Percentiles rank a stretch among this genome's conserved stretches.
These are phyloP conservation scores for Lochmaea crataegi DNA, from an alignment of 2,888 invertebrate species.

Conservation along the genomic window DNA sequence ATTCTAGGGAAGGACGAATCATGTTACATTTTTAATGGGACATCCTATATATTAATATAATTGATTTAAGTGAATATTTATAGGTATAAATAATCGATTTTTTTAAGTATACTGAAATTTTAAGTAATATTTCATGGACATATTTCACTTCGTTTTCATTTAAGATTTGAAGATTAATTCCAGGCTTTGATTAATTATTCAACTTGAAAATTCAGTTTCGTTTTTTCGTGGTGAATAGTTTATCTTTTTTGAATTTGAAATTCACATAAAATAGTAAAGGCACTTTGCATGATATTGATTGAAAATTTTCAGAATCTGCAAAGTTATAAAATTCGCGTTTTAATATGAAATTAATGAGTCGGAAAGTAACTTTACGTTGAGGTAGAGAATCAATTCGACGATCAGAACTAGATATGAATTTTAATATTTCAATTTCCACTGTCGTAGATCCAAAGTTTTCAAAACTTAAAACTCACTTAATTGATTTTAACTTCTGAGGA, in stretches of 20 bases:
- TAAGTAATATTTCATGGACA: too few relatives aligned
- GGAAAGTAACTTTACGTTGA: conserved; percentile 22
- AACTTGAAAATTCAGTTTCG: background rate
- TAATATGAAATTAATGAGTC: conserved; percentile 28
- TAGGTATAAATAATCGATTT: too few relatives aligned
- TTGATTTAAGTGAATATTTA: too few relatives aligned
- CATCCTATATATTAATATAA: too few relatives aligned
- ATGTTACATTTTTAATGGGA: too few relatives aligned
- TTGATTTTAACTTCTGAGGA: background rate
- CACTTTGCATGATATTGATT: conserved; percentile 27
- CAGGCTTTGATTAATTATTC: too few relatives aligned
- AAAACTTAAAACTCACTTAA: background rate
- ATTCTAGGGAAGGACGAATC: too few relatives aligned
- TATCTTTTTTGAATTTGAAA: conserved; percentile 10
- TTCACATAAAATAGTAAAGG: conserved; percentile 16
- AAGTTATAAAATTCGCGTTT: conserved; percentile 23
- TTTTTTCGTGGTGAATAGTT: background rate
- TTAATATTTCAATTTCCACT: conserved; percentile 21
- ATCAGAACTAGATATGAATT: conserved; percentile 18
- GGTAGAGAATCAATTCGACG: conserved; percentile 5
- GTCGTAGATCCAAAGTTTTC: background rate
- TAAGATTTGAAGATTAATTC: too few relatives aligned
- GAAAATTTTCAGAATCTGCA: conserved; percentile 14
- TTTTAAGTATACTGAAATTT: too few relatives aligned
- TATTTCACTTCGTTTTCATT: too few relatives aligned